Conservation (phyloP, 2,113 vertebrate genomes). For the Odocoileus virginianus region DNA sequence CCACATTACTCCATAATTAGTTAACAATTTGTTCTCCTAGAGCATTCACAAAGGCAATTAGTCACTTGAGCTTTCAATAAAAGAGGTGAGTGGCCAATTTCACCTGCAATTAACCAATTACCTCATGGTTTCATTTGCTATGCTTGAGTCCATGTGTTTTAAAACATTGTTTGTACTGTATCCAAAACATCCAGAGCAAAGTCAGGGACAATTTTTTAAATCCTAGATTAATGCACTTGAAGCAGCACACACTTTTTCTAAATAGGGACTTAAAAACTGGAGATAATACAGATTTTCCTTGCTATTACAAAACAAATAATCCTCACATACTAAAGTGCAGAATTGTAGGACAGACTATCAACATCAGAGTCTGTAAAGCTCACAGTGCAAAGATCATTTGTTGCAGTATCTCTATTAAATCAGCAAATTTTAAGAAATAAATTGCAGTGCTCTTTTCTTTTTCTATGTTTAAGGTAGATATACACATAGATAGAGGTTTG, state of each 20-base stretch:
- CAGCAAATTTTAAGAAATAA: slow-evolving; percentile 7
- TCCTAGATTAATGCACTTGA: background rate
- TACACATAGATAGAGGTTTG: background rate
- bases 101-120: slow-evolving; percentile 64
- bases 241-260: background rate
- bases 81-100: slow-evolving; percentile 53
- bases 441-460: background rate
- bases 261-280: background rate
- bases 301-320: background rate
- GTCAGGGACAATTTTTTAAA: background rate
- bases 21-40: slow-evolving; percentile 41
- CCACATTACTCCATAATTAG: background rate
- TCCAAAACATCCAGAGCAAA: slow-evolving; percentile 33
- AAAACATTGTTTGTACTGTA: slow-evolving; percentile 5
- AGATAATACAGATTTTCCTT: background rate
- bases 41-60: slow-evolving; percentile 35
- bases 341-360: background rate
- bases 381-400: background rate
- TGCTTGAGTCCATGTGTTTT: background rate
- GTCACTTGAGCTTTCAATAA: slow-evolving; percentile 49
- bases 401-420: background rate
- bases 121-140: slow-evolving; percentile 10
- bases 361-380: background rate
- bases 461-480: background rate
- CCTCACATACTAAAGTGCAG: background rate